Evolutionary conservation across 2,888 invertebrate species (phyloP).

Genomic region (Coelinius sp.): DNA sequence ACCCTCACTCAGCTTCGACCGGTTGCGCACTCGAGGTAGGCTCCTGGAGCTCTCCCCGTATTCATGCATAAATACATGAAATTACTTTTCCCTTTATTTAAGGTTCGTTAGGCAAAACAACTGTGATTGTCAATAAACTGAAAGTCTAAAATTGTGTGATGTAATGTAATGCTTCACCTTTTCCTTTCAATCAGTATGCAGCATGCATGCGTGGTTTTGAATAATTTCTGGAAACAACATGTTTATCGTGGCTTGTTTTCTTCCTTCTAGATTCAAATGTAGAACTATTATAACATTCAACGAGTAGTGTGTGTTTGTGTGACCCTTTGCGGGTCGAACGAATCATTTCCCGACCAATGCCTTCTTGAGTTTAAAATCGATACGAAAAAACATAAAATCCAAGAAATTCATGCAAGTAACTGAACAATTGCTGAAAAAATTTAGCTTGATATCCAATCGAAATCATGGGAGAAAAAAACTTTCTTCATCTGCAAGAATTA

Average conservation of each 20-base stretch:
- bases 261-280: background rate
- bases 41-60: conserved; percentile 52
- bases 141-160: conserved; percentile 49
- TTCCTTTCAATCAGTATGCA: conserved; percentile 1
- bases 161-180: background rate
- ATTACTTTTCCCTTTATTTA: conserved; percentile 70
- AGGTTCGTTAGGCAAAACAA: conserved; percentile 70
- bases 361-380: no score
- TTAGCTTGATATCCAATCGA: no score
- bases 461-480: no score
- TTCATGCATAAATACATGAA: conserved; percentile 70
- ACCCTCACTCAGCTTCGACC: conserved; percentile 9
- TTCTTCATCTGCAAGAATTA: no score
- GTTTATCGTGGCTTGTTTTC: background rate
- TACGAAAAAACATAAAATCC: no score
- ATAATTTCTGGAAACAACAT: background rate
- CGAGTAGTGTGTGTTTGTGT: no score
- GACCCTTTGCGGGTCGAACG: no score
- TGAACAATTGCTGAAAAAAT: no score
- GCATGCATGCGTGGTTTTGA: background rate
- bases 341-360: no score
- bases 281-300: conserved; percentile 3
- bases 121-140: conserved; percentile 66
- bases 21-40: conserved; percentile 14
- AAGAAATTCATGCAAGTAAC: no score